Conservation (phyloP, 2,797 vertebrate species). For the Channallabes apus region DNA sequence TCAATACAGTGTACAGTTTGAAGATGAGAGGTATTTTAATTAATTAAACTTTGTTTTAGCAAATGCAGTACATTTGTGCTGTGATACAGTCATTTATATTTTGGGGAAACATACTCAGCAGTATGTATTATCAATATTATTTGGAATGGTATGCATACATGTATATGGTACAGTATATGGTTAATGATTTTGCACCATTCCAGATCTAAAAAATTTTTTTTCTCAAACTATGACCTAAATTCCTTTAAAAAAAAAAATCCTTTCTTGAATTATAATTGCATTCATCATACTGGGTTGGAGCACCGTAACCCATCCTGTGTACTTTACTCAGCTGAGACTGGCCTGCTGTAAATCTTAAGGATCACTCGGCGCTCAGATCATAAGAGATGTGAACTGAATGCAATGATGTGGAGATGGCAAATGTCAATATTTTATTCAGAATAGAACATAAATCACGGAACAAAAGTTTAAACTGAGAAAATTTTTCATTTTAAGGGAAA, state of each 20-base stretch:
- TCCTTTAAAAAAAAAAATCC: not conserved
- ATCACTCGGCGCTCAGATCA: not conserved
- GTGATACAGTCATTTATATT: not conserved
- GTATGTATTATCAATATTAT: not conserved
- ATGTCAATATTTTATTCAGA: too few species aligned
- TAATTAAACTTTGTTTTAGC: not conserved
- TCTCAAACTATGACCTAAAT: conserved; percentile 2
- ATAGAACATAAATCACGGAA: too few species aligned
- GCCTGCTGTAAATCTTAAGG: conserved; percentile 2
- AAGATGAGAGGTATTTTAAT: not conserved
- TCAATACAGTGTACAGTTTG: not conserved
- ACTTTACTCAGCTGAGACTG: not conserved
- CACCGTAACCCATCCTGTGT: not conserved
- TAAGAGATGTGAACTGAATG: too few species aligned
- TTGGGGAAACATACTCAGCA: not conserved
- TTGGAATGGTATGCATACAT: not conserved
- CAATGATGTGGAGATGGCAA: too few species aligned
- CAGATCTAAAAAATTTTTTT: not conserved
- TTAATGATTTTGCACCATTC: not conserved
- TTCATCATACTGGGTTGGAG: not conserved
- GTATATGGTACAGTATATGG: too few species aligned
- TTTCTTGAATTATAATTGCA: conserved; percentile 4
- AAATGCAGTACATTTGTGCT: not conserved
- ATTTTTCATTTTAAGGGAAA: too few species aligned
- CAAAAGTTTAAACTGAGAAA: too few species aligned